phyloP scores from a whole-genome alignment of 2,797 vertebrate genomes.

The Coccyzus lansbergi region DNA sequence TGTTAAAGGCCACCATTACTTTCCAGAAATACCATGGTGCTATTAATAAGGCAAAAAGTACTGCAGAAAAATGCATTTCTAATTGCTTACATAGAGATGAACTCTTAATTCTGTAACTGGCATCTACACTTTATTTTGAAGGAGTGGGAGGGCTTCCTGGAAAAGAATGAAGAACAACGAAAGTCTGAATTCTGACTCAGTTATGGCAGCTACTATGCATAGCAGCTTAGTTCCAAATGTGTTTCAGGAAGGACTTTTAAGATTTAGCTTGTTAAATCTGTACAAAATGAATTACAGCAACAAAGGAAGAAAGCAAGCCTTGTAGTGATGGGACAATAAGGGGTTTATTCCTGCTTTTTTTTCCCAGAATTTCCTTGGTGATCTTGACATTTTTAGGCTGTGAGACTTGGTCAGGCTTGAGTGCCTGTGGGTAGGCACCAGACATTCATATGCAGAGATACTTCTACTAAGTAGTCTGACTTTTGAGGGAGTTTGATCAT shows the following conservation, averaged over 20 bases:
- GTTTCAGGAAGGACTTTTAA: conserved; percentile 33
- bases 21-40: neutral
- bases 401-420: neutral
- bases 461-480: neutral
- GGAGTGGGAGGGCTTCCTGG: neutral
- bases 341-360: conserved; percentile 23
- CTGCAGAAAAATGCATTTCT: neutral
- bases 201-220: neutral
- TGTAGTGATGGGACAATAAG: conserved; percentile 44
- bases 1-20: neutral
- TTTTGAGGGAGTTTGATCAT: neutral
- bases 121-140: neutral
- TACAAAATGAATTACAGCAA: conserved; percentile 21
- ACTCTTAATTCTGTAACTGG: neutral
- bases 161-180: neutral
- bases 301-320: conserved; percentile 56
- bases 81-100: neutral
- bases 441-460: neutral
- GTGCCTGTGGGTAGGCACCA: neutral
- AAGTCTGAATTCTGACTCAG: neutral
- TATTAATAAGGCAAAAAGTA: conserved; percentile 9
- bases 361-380: conserved; percentile 6
- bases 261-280: conserved; percentile 52
- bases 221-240: conserved; percentile 16
- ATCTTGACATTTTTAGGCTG: conserved; percentile 16